phyloP scores from a whole-genome alignment of 2,113 vertebrate species.

The Rhynchomys soricoides region DNA sequence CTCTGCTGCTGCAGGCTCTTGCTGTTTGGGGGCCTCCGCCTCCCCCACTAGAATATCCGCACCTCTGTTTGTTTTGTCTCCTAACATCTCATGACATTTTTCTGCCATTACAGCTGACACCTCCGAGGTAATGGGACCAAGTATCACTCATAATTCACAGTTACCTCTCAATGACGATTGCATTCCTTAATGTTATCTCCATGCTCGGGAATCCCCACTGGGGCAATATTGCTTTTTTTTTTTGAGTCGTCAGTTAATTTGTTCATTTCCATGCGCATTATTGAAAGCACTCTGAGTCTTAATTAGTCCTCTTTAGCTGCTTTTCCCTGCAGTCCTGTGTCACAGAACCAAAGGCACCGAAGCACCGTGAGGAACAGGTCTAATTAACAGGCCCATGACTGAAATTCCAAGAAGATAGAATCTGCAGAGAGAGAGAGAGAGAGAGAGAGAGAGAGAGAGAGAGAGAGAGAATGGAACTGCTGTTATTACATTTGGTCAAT shows the following conservation, averaged over 20 bases:
- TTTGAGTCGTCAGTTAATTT: slow-evolving; percentile 75
- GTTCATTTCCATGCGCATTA: slow-evolving; percentile 78
- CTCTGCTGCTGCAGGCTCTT: rapidly evolving
- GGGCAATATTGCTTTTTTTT: slow-evolving; percentile 73
- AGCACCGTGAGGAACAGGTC: slow-evolving; percentile 35
- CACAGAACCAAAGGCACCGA: slow-evolving; percentile 57
- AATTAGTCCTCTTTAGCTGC: slow-evolving; percentile 79
- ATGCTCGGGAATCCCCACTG: slow-evolving; percentile 62
- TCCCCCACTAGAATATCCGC: background rate
- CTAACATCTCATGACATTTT: slow-evolving; percentile 75
- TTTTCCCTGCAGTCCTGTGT: slow-evolving; percentile 71
- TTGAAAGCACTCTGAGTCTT: slow-evolving; percentile 79
- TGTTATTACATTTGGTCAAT: background rate
- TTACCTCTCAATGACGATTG: slow-evolving; percentile 52
- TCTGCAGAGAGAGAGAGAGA: background rate
- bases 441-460: too few species aligned
- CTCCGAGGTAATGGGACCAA: slow-evolving; percentile 70
- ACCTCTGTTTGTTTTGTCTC: slow-evolving; percentile 70
- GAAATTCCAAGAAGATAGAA: slow-evolving; percentile 35
- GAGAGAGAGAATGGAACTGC: too few species aligned
- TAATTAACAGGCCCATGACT: slow-evolving; percentile 5
- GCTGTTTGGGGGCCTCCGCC: background rate
- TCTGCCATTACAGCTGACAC: slow-evolving; percentile 70
- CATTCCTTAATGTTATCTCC: slow-evolving; percentile 63
- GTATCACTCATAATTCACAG: slow-evolving; percentile 71